These are phyloP conservation scores for Tetanocera ferruginea DNA, from an alignment of 2,888 invertebrate genomes.

Conservation along the genomic window DNA sequence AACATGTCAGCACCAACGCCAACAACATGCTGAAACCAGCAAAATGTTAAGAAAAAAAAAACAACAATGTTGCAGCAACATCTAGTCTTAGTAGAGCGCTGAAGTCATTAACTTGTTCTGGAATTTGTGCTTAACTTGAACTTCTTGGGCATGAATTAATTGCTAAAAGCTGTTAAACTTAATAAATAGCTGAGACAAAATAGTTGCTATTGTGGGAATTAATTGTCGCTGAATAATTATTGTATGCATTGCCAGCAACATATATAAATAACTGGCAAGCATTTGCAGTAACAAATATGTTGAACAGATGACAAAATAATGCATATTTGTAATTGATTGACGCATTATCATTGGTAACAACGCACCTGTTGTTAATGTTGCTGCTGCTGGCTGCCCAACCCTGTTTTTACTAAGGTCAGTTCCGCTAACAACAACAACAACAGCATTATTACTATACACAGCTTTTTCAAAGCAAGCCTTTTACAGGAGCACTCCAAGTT, in stretches of 20 bases:
- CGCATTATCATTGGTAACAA: not conserved
- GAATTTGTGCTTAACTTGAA: slow-evolving; percentile 34
- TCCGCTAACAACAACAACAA: too few relatives aligned
- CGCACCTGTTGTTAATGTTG: not conserved
- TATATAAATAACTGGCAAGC: not conserved
- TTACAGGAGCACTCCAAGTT: too few relatives aligned
- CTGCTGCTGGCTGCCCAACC: too few relatives aligned
- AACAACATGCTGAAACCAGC: not conserved
- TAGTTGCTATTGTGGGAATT: not conserved
- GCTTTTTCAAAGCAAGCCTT: too few relatives aligned
- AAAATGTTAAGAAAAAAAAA: not conserved
- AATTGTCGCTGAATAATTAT: not conserved
- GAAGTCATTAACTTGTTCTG: slow-evolving; percentile 1
- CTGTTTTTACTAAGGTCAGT: too few relatives aligned
- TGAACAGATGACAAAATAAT: not conserved
- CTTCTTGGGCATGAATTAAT: not conserved
- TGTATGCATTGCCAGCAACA: not conserved
- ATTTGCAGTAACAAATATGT: not conserved
- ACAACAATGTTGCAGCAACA: not conserved
- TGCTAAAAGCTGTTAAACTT: not conserved
- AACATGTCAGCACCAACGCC: not conserved
- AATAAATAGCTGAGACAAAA: not conserved
- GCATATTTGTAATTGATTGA: not conserved
- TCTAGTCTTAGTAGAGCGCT: not conserved
- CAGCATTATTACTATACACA: too few relatives aligned